Evolutionary conservation across 2,888 invertebrate genomes (phyloP).

Genomic region (Lordiphosa fenestrarum): DNA sequence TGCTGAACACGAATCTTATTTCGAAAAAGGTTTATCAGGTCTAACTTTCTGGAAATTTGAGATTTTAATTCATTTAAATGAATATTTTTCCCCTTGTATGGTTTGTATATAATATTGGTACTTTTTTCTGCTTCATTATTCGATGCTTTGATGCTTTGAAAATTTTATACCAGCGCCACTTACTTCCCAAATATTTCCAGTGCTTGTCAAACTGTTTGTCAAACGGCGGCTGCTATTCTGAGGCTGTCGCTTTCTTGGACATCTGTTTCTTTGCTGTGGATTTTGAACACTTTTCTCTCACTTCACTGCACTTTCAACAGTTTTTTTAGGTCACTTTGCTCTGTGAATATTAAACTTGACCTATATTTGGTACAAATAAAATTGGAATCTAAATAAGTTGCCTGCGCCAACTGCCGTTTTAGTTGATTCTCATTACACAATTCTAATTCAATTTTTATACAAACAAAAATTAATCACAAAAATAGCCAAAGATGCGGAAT

Average conservation of each 20-base stretch:
- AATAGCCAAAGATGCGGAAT: slow-evolving; percentile 48
- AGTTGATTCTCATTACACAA: slow-evolving; percentile 3
- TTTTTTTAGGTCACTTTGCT: slow-evolving; percentile 19
- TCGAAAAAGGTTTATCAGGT: too few relatives aligned
- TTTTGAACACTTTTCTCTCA: slow-evolving; percentile 44
- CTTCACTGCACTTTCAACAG: slow-evolving; percentile 19
- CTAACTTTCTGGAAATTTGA: too few relatives aligned
- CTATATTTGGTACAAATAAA: slow-evolving; percentile 14
- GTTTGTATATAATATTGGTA: too few relatives aligned
- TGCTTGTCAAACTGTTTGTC: slow-evolving; percentile 27
- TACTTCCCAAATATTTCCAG: neutral
- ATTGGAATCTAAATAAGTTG: neutral
- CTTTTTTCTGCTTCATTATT: too few relatives aligned
- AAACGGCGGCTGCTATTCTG: slow-evolving; percentile 1
- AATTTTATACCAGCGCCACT: too few relatives aligned
- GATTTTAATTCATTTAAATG: too few relatives aligned
- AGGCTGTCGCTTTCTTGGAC: slow-evolving; percentile 31
- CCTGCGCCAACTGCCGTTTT: too few relatives aligned
- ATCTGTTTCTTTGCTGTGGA: slow-evolving; percentile 44
- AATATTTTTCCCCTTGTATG: too few relatives aligned
- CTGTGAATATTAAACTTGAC: slow-evolving; percentile 53
- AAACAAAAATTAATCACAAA: slow-evolving; percentile 38
- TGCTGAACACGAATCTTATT: too few relatives aligned
- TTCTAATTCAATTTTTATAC: slow-evolving; percentile 17
- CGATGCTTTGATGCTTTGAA: too few relatives aligned